Percentiles rank a stretch among this genome's conserved stretches.
These are phyloP conservation scores for Diplogasteroides magnus DNA, from an alignment of 1,140 invertebrate species.

Conservation along the genomic window DNA sequence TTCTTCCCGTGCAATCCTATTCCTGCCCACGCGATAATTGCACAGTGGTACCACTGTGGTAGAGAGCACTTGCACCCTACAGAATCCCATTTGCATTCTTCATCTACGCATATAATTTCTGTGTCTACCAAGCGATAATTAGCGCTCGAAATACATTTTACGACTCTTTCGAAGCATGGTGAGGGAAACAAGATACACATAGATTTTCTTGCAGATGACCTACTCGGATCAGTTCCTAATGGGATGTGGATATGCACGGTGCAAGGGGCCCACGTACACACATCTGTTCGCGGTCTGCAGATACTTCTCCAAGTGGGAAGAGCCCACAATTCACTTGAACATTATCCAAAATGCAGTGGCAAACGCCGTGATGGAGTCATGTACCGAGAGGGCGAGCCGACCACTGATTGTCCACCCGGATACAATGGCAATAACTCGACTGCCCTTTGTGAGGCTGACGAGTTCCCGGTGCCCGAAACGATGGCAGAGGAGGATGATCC, in stretches of 20 bases:
- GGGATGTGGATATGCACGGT: neutral
- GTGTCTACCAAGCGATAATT: no score
- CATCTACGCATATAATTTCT: no score
- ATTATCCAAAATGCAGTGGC: neutral
- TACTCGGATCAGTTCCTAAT: neutral
- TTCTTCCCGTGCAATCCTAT: no score
- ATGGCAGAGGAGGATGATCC: neutral
- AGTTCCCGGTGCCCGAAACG: neutral
- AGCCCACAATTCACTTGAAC: neutral
- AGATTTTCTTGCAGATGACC: neutral
- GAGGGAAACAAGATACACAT: neutral
- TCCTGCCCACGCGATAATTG: no score
- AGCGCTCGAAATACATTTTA: neutral
- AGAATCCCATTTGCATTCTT: no score
- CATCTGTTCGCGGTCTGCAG: neutral
- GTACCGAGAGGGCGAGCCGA: neutral
- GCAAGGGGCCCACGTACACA: neutral
- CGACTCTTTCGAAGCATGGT: neutral
- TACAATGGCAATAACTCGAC: neutral
- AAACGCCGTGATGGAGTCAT: neutral
- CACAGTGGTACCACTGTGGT: no score
- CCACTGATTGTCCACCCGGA: neutral
- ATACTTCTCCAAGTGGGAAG: neutral
- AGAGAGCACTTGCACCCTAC: no score
- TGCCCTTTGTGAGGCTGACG: neutral